Evolutionary conservation across 2,888 invertebrate genomes (phyloP).

Genomic region (Sclerodermus sp.): DNA sequence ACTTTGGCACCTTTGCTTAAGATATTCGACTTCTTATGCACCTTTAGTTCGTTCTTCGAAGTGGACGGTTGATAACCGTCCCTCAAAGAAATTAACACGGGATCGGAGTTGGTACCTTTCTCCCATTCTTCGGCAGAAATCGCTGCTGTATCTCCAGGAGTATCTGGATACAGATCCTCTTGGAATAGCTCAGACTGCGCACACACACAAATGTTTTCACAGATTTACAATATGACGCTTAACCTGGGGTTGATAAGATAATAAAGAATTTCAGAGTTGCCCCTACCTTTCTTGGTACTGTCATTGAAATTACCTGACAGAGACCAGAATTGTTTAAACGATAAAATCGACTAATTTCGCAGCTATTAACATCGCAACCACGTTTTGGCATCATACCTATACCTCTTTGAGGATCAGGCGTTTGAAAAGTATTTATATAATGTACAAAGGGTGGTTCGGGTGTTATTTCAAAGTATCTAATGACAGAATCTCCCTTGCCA

Average conservation of each 20-base stretch:
- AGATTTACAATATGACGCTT: no score
- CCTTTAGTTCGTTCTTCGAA: conserved; percentile 68
- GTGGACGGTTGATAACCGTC: conserved; percentile 71
- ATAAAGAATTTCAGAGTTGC: not conserved
- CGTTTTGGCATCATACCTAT: conserved; percentile 98
- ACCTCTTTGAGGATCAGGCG: conserved; percentile 96
- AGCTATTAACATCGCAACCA: conserved; percentile 90
- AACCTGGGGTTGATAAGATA: no score
- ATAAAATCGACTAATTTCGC: conserved; percentile 95
- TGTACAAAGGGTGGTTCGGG: conserved; percentile 93
- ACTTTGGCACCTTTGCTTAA: conserved; percentile 67
- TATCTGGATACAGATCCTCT: conserved; percentile 96
- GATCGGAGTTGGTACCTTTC: conserved; percentile 85
- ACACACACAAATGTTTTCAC: conserved; percentile 21
- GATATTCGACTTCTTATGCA: conserved; percentile 79
- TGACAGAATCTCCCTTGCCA: conserved; percentile 98
- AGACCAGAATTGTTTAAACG: conserved; percentile 91
- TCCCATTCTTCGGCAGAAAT: conserved; percentile 92
- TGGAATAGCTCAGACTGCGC: conserved; percentile 91
- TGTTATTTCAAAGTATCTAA: conserved; percentile 91
- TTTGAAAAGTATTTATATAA: conserved; percentile 96
- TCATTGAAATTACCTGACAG: conserved; percentile 96
- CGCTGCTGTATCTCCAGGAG: conserved; percentile 86
- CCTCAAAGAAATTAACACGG: conserved; percentile 88
- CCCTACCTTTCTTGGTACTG: conserved; percentile 88